These are phyloP conservation scores for Galago senegalensis DNA, from an alignment of 2,797 vertebrate species.

Conservation along the genomic window DNA sequence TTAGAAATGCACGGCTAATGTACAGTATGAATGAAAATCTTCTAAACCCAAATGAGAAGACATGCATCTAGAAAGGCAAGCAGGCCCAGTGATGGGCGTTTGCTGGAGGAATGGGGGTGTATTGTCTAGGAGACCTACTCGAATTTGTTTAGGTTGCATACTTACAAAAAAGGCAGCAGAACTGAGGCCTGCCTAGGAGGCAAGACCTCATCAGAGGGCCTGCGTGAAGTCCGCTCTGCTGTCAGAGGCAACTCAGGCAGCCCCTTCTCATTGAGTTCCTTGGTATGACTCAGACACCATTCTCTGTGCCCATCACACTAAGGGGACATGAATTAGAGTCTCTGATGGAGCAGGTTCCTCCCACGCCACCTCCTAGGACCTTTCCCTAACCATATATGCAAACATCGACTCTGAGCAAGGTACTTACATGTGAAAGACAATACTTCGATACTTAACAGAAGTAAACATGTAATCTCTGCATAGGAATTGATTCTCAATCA, in stretches of 20 bases:
- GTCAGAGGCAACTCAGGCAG: background rate
- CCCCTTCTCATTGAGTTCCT: background rate
- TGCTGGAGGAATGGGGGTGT: background rate
- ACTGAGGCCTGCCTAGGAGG: background rate
- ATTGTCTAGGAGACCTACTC: too few relatives aligned
- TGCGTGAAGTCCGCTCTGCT: background rate
- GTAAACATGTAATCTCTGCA: background rate
- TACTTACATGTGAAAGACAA: background rate
- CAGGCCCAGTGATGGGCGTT: background rate
- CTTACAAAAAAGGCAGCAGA: background rate
- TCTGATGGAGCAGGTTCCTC: background rate
- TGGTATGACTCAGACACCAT: background rate
- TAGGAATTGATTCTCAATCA: background rate
- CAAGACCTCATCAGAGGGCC: background rate
- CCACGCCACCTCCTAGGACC: background rate
- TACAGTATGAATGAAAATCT: conserved; percentile 5
- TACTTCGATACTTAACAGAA: background rate
- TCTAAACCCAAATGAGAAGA: background rate
- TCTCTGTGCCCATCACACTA: background rate
- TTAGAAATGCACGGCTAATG: conserved; percentile 1
- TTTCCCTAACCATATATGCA: background rate
- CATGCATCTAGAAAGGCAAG: background rate
- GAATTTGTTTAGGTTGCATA: background rate
- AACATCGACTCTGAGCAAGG: background rate
- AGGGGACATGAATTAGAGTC: background rate